These are phyloP conservation scores for Lordiphosa mommai DNA, from an alignment of 1,140 invertebrate genomes.

Conservation along the genomic window DNA sequence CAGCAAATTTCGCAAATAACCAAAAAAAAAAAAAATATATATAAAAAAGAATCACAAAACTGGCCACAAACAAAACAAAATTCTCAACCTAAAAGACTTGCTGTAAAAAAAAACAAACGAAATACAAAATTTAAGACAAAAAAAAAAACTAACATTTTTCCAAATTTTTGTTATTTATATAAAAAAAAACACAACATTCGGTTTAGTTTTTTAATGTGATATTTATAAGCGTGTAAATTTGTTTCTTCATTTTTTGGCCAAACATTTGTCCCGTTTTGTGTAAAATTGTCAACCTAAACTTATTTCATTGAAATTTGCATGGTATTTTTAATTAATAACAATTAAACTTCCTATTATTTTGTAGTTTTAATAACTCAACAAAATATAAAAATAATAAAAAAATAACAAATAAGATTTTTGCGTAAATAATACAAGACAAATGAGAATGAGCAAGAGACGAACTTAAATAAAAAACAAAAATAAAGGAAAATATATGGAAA, in stretches of 20 bases:
- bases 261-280: conserved; percentile 40
- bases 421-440: conserved; percentile 37
- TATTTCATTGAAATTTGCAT: conserved; percentile 26
- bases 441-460: conserved; percentile 23
- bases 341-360: conserved; percentile 72
- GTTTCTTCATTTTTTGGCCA: conserved; percentile 57
- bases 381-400: conserved; percentile 21
- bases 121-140: conserved; percentile 66
- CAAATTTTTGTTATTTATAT: conserved; percentile 63
- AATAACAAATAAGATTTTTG: conserved; percentile 36
- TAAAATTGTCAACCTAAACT: conserved; percentile 31
- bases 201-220: conserved; percentile 70
- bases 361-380: conserved; percentile 64
- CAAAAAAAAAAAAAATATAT: conserved; percentile 35
- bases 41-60: conserved; percentile 30
- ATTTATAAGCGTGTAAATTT: conserved; percentile 56
- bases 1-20: conserved; percentile 42
- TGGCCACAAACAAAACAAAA: conserved; percentile 33
- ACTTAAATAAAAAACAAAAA: conserved; percentile 51
- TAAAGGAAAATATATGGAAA: conserved; percentile 48
- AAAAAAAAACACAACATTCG: conserved; percentile 43
- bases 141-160: conserved; percentile 43
- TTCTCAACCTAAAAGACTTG: conserved; percentile 56
- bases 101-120: conserved; percentile 41
- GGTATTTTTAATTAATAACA: conserved; percentile 36